Evolutionary conservation across 2,888 invertebrate species (phyloP).

Genomic region (Erebia aethiops): DNA sequence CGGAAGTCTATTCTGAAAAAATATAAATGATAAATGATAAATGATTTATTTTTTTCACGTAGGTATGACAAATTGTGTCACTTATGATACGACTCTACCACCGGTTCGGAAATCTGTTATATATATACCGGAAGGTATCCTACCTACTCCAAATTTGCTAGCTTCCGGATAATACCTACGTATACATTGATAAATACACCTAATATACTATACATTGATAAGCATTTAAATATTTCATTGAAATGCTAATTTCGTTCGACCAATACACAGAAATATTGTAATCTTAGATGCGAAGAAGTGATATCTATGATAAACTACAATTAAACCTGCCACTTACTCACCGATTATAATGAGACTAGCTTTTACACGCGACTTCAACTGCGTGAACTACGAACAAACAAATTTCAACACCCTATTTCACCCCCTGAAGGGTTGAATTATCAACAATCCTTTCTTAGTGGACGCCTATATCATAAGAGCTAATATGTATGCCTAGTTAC

Average conservation of each 20-base stretch:
- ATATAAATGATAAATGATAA: no score
- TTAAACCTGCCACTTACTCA: neutral
- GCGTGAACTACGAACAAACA: neutral
- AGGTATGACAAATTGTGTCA: no score
- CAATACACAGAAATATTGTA: conserved; percentile 10
- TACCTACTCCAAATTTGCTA: no score
- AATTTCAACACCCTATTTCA: neutral
- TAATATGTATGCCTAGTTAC: no score
- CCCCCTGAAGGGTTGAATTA: no score
- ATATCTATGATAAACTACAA: neutral
- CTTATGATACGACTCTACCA: no score
- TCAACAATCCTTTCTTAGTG: no score
- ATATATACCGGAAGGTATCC: no score
- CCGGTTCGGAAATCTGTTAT: no score
- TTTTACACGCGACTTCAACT: neutral
- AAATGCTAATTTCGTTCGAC: neutral
- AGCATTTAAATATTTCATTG: conserved; percentile 1
- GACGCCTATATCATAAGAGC: no score
- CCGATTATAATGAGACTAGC: neutral
- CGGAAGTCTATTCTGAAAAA: no score
- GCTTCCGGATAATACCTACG: neutral
- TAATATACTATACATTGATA: neutral
- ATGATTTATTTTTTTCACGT: no score
- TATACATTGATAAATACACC: neutral
- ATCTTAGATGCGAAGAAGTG: neutral